These are phyloP conservation scores for Diarsia rubi DNA, from an alignment of 2,888 invertebrate genomes.

Conservation along the genomic window DNA sequence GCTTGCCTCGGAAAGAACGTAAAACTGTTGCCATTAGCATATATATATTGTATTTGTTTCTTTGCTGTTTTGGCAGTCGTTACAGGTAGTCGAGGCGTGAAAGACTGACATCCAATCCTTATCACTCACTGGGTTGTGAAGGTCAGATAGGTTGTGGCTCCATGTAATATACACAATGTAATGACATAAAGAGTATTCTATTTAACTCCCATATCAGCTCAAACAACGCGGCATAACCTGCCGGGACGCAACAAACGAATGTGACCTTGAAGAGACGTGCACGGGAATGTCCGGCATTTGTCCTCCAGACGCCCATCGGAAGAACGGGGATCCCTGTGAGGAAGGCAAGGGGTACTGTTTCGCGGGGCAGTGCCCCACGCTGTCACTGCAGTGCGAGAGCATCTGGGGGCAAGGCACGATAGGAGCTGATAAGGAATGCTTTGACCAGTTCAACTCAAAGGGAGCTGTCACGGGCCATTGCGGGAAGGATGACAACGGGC, in stretches of 20 bases:
- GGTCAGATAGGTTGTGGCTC: too few species aligned
- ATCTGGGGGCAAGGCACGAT: conserved; percentile 98
- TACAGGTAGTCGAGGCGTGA: too few species aligned
- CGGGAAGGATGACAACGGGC: conserved; percentile 94
- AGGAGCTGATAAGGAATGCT: conserved; percentile 96
- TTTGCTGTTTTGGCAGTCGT: too few species aligned
- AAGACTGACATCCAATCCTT: too few species aligned
- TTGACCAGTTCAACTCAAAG: conserved; percentile 98
- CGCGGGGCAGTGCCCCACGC: conserved; percentile 97
- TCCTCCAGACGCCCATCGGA: conserved; percentile 96
- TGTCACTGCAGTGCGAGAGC: conserved; percentile 96
- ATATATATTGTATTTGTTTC: too few species aligned
- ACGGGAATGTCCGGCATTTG: conserved; percentile 97
- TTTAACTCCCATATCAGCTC: conserved; percentile 87
- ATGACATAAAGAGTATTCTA: not conserved
- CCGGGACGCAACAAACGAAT: conserved; percentile 96
- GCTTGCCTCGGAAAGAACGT: too few species aligned
- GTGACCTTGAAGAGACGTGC: conserved; percentile 98
- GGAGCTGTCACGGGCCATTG: conserved; percentile 99
- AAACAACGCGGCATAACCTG: conserved; percentile 95
- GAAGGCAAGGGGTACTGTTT: conserved; percentile 95
- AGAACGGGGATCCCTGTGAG: conserved; percentile 97
- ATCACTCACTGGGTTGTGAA: too few species aligned
- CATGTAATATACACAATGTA: too few species aligned
- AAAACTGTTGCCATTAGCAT: too few species aligned